Percentiles rank a stretch among this genome's conserved stretches.
Evolutionary conservation across 2,113 vertebrate genomes (phyloP).

Genomic region (Dipodomys spectabilis): DNA sequence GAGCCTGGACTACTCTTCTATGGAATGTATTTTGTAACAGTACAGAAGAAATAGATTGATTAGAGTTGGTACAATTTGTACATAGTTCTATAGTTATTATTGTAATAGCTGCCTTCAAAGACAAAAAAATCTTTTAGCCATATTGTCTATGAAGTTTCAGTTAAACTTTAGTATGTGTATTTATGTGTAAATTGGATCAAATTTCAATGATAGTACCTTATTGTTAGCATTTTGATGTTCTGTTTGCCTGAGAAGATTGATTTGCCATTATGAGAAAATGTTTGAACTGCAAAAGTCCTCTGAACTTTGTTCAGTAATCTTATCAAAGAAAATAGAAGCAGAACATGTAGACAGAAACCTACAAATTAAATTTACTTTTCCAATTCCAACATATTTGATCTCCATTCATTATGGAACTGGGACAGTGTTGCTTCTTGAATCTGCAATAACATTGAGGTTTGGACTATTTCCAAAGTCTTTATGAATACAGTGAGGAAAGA

Average conservation of each 20-base stretch:
- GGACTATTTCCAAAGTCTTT: slow-evolving; percentile 35
- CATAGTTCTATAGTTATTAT: slow-evolving; percentile 56
- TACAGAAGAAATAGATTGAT: slow-evolving; percentile 47
- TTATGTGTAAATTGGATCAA: slow-evolving; percentile 33
- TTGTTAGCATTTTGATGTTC: slow-evolving; percentile 19
- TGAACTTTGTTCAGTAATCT: slow-evolving; percentile 60
- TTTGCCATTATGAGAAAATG: slow-evolving; percentile 23
- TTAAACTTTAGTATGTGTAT: slow-evolving; percentile 38
- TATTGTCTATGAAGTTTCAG: background rate
- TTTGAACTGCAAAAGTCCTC: slow-evolving; percentile 51
- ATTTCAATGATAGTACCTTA: background rate
- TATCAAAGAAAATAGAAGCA: slow-evolving; percentile 61
- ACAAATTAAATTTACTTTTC: slow-evolving; percentile 71
- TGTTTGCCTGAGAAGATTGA: background rate
- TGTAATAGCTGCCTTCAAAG: slow-evolving; percentile 49
- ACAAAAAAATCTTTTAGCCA: slow-evolving; percentile 21
- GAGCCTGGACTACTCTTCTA: slow-evolving; percentile 47
- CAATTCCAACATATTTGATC: slow-evolving; percentile 64
- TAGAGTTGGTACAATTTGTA: slow-evolving; percentile 40
- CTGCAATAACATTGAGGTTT: slow-evolving; percentile 30
- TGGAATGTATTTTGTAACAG: slow-evolving; percentile 55
- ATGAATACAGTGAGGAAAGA: background rate
- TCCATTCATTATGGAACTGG: slow-evolving; percentile 44
- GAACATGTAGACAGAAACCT: slow-evolving; percentile 38
- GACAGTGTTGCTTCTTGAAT: slow-evolving; percentile 10